Evolutionary conservation across 2,888 invertebrate species (phyloP), one percentile per base, ranked within the genome.

Genomic region (Thereva nobilitata): DNA sequence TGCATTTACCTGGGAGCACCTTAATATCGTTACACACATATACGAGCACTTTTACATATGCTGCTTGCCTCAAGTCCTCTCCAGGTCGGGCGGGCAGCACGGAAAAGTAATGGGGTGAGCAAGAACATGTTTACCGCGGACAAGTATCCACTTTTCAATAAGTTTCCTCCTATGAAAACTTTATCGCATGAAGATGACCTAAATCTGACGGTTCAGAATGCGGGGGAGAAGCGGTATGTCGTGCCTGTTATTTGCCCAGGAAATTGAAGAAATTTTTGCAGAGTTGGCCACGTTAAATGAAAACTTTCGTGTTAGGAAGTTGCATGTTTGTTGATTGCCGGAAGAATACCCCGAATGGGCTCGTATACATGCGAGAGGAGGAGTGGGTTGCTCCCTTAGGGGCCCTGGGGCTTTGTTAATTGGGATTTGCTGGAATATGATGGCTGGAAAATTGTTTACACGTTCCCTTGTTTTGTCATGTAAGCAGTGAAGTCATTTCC

Each of bases 121-220:
- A 38, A 56, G 56, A 56, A 38, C 45, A 56, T 56, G 56, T 56
- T 56, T 56, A 56, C 56, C 45, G 56, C 34, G 56, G 56, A 56
- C 56, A 56, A 56, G 56, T 56, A 56, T 44, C 23, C 23, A 23
- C 23, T 23, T 45, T 56, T 56, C 56, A 56, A 56, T 56, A 56
- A 56, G 44, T 56, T 44, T 56, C 44, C 56, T 37, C 4, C 44
- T 56, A 56, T 56, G 44, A 35, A 3, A 41, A 44, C 35, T 44
- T 44, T 56, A 56, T 56, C 56, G 56, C 4, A 5, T 23, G 35
- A 44, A 56, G 56, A 56, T 56, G 56, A 56, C 56, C 56, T 56
- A 56, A 56, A 56, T 56, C 56, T 56, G 42, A 56, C 56, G 44
- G 56, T 42, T 56, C 44, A 56, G 56, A 56, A 56, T 34, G 56